Percentiles rank a stretch among this genome's conserved stretches.
Evolutionary conservation across 2,888 invertebrate species (phyloP).

Genomic region (Microdon myrmicae): DNA sequence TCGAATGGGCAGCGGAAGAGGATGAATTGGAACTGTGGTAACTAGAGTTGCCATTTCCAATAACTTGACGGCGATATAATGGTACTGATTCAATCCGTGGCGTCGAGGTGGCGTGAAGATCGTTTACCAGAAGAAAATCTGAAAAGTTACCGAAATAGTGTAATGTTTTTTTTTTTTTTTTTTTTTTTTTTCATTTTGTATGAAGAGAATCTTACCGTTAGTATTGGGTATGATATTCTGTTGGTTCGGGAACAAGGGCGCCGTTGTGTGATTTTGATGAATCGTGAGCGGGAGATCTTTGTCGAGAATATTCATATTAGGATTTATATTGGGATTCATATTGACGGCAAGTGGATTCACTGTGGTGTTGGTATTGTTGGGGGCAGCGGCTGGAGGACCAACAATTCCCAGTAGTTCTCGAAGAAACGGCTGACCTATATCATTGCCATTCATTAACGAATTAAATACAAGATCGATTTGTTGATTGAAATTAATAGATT

Average conservation of each 20-base stretch:
- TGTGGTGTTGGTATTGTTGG: slow-evolving; percentile 35
- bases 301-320: slow-evolving; percentile 13
- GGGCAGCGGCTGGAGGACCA: slow-evolving; percentile 49
- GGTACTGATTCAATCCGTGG: slow-evolving; percentile 65
- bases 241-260: slow-evolving; percentile 39
- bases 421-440: slow-evolving; percentile 65
- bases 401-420: slow-evolving; percentile 65
- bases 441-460: slow-evolving; percentile 65
- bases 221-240: slow-evolving; percentile 31
- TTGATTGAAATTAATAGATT: slow-evolving; percentile 64
- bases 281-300: slow-evolving; percentile 31
- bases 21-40: slow-evolving; percentile 54
- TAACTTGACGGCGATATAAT: slow-evolving; percentile 68
- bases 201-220: slow-evolving; percentile 20
- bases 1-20: slow-evolving; percentile 55
- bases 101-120: slow-evolving; percentile 50
- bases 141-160: no score
- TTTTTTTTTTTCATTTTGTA: no score
- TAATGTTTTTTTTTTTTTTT: no score
- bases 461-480: slow-evolving; percentile 67
- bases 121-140: slow-evolving; percentile 39
- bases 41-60: slow-evolving; percentile 59
- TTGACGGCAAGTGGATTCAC: slow-evolving; percentile 29
- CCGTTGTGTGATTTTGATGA: slow-evolving; percentile 29
- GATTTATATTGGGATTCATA: slow-evolving; percentile 16